phyloP scores from a whole-genome alignment of 2,113 vertebrate species.

The Cyprinodon variegatus region DNA sequence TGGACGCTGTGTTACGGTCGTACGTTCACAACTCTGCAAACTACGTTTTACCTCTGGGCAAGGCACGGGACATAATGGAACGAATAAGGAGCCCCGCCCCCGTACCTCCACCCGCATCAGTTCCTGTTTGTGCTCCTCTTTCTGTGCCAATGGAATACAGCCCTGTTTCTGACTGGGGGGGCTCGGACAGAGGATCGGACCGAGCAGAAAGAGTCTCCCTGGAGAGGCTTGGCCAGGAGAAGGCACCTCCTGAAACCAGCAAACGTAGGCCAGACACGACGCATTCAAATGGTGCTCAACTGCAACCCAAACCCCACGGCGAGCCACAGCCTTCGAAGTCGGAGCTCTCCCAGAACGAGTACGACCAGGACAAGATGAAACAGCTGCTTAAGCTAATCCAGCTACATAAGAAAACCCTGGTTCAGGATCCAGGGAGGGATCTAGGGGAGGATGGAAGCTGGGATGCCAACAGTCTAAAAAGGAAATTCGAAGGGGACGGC shows the following conservation, averaged over 20 bases:
- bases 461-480: conserved; percentile 84
- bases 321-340: conserved; percentile 60
- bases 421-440: conserved; percentile 79
- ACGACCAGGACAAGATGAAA: conserved; percentile 86
- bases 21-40: conserved; percentile 83
- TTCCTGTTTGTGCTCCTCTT: neutral
- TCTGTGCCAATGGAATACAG: conserved; percentile 80
- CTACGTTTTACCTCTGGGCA: conserved; percentile 84
- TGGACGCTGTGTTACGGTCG: conserved; percentile 78
- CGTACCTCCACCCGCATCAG: neutral
- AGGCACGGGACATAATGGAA: conserved; percentile 84
- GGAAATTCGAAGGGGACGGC: conserved; percentile 82
- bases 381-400: conserved; percentile 92
- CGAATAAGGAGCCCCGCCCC: conserved; percentile 62
- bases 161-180: conserved; percentile 89
- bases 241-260: conserved; percentile 34
- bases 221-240: conserved; percentile 48
- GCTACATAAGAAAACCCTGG: conserved; percentile 85
- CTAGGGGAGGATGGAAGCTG: conserved; percentile 78
- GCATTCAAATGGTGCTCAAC: conserved; percentile 74
- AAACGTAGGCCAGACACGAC: conserved; percentile 41
- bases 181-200: conserved; percentile 74
- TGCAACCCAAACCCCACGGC: conserved; percentile 69
- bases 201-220: conserved; percentile 38
- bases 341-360: conserved; percentile 69